Evolutionary conservation across 2,113 vertebrate genomes (phyloP), one percentile per base, ranked within the genome.

Genomic region (Ariopsis seemanni): DNA sequence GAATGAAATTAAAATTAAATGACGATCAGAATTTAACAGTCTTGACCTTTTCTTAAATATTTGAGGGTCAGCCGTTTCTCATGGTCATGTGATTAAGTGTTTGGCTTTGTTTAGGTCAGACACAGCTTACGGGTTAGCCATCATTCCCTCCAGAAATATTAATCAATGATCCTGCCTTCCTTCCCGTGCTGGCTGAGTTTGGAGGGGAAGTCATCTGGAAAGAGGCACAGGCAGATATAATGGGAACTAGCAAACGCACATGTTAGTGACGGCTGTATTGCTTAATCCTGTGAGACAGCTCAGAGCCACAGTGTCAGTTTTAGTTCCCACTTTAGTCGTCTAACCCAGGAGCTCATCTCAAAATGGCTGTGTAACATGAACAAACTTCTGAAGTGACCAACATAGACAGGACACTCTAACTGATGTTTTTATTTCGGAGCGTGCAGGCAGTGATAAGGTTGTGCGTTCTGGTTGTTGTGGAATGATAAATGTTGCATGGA

Each of bases 121-220:
- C 89, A 90, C 81, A 88, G 60, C 86, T 93, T 93, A 93, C 89
- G 82, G 42, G 95, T 95, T 95, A 95, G 94, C 93, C 95, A 96
- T 95, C 94, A 79, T 93, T 93, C 94, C 94, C 95, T 95, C 94
- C 93, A 96, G 94, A 95, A 95, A 96, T 94, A 95, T 95, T 95
- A 95, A 95, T 95, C 94, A 95, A 94, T 95, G 94, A 96, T 95
- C 94, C 92, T 93, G 93, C 91, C 93, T 91, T 85, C 78, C 79
- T 87, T 80, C 77, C 60, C 22, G 27, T 52, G 92, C 93, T 90
- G 90, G 93, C 95, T 95, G 93, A 91, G 94, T 95, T 94, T 93
- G 94, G 92, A 90, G 91, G 92, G 94, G 94, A 95, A 95, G 93
- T 95, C 94, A 95, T 95, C 94, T 95, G 94, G 95, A 95, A 96